Percentiles rank a stretch among this genome's conserved stretches.
These are phyloP conservation scores for Anoplopoma fimbria DNA, from an alignment of 2,113 vertebrate species.

Conservation along the genomic window DNA sequence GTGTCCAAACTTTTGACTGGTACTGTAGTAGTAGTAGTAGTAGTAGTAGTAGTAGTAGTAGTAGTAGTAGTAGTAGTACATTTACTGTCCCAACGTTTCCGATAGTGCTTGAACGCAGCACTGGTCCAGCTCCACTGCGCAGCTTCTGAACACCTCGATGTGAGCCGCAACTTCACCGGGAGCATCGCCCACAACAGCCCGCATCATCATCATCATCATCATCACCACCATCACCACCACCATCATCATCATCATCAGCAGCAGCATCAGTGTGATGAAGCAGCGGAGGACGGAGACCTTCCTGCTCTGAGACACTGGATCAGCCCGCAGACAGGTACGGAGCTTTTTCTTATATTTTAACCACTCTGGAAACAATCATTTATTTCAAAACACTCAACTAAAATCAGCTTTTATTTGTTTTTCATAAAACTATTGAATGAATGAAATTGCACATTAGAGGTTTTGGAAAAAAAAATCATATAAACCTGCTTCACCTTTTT, in stretches of 20 bases:
- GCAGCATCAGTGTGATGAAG: slow-evolving; percentile 75
- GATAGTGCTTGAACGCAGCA: slow-evolving; percentile 24
- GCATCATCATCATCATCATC: slow-evolving; percentile 51
- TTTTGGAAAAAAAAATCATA: not conserved
- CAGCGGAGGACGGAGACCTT: slow-evolving; percentile 63
- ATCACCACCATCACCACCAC: slow-evolving; percentile 42
- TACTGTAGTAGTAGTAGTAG: no score
- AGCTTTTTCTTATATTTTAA: slow-evolving; percentile 20
- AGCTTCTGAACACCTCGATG: slow-evolving; percentile 49
- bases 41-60: no score
- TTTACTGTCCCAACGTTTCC: not conserved
- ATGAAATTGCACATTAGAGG: not conserved
- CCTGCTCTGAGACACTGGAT: slow-evolving; percentile 69
- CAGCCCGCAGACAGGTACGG: slow-evolving; percentile 70
- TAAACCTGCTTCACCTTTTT: slow-evolving; percentile 21
- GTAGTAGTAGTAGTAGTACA: not conserved
- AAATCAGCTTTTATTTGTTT: not conserved
- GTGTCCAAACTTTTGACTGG: no score
- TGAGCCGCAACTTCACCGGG: slow-evolving; percentile 68
- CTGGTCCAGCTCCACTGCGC: slow-evolving; percentile 54
- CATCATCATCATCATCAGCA: slow-evolving; percentile 36
- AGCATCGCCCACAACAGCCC: slow-evolving; percentile 65
- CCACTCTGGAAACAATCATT: not conserved
- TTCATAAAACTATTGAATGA: not conserved
- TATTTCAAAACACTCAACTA: not conserved